Conservation (phyloP, 2,113 vertebrate genomes). For the Odobenus rosmarus region DNA sequence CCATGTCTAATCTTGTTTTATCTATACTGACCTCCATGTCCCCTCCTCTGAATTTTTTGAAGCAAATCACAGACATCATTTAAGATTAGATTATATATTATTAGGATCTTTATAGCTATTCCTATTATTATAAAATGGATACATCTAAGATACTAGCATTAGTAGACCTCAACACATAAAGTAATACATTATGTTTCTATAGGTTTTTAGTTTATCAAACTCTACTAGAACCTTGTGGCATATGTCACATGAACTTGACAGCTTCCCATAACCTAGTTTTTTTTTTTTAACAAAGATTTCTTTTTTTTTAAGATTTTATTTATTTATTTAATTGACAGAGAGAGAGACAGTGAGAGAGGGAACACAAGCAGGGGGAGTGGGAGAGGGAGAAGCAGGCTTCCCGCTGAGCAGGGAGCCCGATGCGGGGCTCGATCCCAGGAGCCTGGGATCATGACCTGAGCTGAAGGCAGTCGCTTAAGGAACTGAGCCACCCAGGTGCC, state of each 20-base stretch:
- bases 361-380: no score
- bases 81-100: background rate
- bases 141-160: background rate
- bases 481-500: no score
- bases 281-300: background rate
- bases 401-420: no score
- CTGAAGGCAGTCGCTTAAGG: no score
- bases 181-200: background rate
- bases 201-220: background rate
- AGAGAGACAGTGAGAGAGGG: no score
- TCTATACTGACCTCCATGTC: background rate
- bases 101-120: background rate
- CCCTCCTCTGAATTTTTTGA: background rate
- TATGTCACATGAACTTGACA: background rate
- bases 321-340: no score
- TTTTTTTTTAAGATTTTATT: no score
- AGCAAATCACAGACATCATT: background rate
- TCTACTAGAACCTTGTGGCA: background rate
- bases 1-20: background rate
- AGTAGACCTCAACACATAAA: background rate
- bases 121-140: background rate
- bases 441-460: no score
- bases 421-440: no score
- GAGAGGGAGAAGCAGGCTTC: no score
- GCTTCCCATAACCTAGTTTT: background rate